Percentiles rank a stretch among this genome's conserved stretches.
These are phyloP conservation scores for Yponomeuta plumbellus DNA, from an alignment of 2,888 invertebrate genomes.

Conservation along the genomic window DNA sequence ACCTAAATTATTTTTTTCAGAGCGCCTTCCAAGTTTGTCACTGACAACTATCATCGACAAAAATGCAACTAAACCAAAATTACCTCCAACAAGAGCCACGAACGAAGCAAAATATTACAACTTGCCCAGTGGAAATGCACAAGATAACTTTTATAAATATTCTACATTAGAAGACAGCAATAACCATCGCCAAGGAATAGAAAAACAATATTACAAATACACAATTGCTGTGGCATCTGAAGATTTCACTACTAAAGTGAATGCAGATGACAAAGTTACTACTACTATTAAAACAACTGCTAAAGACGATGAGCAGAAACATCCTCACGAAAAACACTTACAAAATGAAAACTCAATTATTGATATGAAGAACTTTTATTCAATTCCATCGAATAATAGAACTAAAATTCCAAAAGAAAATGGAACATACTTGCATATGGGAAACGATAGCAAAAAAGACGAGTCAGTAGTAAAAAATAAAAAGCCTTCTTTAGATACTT, in stretches of 20 bases:
- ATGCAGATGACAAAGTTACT: neutral
- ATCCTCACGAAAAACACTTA: no score
- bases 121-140: neutral
- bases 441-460: no score
- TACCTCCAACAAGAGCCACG: neutral
- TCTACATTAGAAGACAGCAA: neutral
- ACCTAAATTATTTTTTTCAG: neutral
- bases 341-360: no score
- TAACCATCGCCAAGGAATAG: neutral
- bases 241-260: neutral
- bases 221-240: neutral
- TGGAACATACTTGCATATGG: no score
- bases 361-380: no score
- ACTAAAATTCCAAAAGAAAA: no score
- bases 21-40: neutral
- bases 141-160: neutral
- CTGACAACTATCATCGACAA: neutral
- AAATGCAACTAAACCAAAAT: neutral
- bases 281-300: no score
- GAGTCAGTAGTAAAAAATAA: no score
- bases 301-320: no score
- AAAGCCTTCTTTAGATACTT: no score
- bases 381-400: no score
- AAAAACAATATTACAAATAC: neutral
- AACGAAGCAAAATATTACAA: neutral